Percentiles rank a stretch among this genome's conserved stretches.
These are phyloP conservation scores for Polypterus bichir DNA, from an alignment of 2,113 vertebrate species.

Conservation along the genomic window DNA sequence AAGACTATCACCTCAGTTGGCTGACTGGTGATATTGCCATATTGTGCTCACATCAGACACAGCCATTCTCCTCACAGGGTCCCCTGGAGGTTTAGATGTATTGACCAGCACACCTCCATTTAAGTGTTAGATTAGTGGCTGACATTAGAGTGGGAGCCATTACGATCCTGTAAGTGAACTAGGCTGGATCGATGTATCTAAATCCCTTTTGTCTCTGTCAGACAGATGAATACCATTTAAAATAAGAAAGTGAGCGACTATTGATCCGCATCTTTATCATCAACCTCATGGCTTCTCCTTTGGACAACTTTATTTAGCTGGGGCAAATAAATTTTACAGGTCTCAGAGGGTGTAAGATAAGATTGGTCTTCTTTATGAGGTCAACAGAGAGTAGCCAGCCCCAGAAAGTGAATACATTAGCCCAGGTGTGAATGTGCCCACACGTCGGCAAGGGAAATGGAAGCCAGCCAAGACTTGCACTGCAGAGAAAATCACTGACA, in stretches of 20 bases:
- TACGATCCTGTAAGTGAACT: conserved; percentile 26
- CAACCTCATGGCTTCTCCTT: conserved; percentile 9
- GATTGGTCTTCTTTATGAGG: background rate
- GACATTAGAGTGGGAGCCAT: conserved; percentile 22
- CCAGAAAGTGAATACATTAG: no score
- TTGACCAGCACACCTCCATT: conserved; percentile 28
- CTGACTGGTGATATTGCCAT: background rate
- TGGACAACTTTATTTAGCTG: conserved; percentile 10
- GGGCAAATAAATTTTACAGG: background rate
- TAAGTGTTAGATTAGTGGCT: conserved; percentile 32
- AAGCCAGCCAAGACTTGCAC: no score
- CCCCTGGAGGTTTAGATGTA: conserved; percentile 25
- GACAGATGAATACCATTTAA: conserved; percentile 28
- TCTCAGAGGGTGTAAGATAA: background rate
- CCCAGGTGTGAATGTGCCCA: no score
- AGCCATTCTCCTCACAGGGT: conserved; percentile 18
- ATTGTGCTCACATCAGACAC: no score
- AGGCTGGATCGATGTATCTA: conserved; percentile 36
- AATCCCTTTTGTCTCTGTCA: conserved; percentile 39
- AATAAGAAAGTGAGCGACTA: conserved; percentile 25
- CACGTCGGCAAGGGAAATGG: no score
- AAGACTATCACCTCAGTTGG: background rate
- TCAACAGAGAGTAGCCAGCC: background rate
- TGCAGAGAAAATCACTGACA: no score
- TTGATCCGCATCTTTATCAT: conserved; percentile 29